These are phyloP conservation scores for Xiphorhynchus erythropygius DNA, from an alignment of 2,797 vertebrate species.

Conservation along the genomic window DNA sequence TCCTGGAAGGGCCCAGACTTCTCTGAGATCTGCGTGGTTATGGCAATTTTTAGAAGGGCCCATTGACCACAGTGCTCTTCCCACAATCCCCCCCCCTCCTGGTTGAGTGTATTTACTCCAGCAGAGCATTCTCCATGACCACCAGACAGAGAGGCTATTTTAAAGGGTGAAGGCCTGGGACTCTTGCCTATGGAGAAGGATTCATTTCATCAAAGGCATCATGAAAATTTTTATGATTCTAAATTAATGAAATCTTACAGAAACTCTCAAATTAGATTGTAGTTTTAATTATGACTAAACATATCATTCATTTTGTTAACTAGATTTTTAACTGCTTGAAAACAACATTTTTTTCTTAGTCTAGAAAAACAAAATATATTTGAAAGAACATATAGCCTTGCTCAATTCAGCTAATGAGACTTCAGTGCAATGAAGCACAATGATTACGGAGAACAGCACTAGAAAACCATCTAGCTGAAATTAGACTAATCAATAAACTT, in stretches of 20 bases:
- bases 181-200: not conserved
- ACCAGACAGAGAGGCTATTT: not conserved
- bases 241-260: not conserved
- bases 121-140: not conserved
- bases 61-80: not conserved
- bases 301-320: conserved; percentile 30
- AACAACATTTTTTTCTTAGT: not conserved
- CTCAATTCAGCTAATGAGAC: conserved; percentile 5
- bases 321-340: conserved; percentile 18
- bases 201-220: not conserved
- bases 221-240: not conserved
- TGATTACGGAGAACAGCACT: not conserved
- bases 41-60: not conserved
- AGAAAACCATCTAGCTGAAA: conserved; percentile 27
- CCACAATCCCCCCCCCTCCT: rapidly evolving
- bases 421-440: not conserved
- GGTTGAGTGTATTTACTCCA: not conserved
- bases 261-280: not conserved
- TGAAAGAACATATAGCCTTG: not conserved
- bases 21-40: not conserved
- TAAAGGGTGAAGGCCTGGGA: not conserved
- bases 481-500: conserved; percentile 19
- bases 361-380: conserved; percentile 28
- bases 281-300: conserved; percentile 37
- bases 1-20: not conserved